Conservation (phyloP, 2,113 vertebrate genomes). For the Vimba vimba region DNA sequence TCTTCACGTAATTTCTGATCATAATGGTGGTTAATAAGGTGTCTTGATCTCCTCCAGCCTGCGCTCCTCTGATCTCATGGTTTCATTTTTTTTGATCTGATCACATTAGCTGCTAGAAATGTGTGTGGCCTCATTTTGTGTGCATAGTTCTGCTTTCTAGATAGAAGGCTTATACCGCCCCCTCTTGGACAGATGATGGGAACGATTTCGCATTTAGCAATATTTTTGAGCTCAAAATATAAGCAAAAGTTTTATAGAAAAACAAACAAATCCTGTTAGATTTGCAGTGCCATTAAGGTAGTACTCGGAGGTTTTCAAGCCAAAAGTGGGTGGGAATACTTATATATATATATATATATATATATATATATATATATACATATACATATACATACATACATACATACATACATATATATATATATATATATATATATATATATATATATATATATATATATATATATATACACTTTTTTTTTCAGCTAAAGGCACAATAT, state of each 20-base stretch:
- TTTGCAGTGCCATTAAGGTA: background rate
- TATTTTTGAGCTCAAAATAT: background rate
- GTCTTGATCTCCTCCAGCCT: constrained; percentile 46
- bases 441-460: too few relatives aligned
- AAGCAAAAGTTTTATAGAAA: too few relatives aligned
- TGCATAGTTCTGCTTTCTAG: background rate
- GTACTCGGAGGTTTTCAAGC: background rate
- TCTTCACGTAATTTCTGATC: constrained; percentile 38
- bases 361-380: too few relatives aligned
- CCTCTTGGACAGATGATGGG: constrained; percentile 40
- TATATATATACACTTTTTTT: too few relatives aligned
- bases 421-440: too few relatives aligned
- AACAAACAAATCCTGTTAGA: background rate
- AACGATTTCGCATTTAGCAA: too few relatives aligned
- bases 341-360: too few relatives aligned
- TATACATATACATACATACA: too few relatives aligned
- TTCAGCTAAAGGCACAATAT: too few relatives aligned
- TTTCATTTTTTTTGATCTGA: constrained; percentile 54
- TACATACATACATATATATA: too few relatives aligned
- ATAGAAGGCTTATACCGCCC: constrained; percentile 51
- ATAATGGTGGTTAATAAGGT: constrained; percentile 39
- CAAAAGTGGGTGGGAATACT: background rate
- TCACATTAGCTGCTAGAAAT: constrained; percentile 40
- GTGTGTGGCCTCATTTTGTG: constrained; percentile 8
- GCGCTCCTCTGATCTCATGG: constrained; percentile 40